These are phyloP conservation scores for Hypomesus transpacificus DNA, from an alignment of 2,113 vertebrate species.

Conservation along the genomic window DNA sequence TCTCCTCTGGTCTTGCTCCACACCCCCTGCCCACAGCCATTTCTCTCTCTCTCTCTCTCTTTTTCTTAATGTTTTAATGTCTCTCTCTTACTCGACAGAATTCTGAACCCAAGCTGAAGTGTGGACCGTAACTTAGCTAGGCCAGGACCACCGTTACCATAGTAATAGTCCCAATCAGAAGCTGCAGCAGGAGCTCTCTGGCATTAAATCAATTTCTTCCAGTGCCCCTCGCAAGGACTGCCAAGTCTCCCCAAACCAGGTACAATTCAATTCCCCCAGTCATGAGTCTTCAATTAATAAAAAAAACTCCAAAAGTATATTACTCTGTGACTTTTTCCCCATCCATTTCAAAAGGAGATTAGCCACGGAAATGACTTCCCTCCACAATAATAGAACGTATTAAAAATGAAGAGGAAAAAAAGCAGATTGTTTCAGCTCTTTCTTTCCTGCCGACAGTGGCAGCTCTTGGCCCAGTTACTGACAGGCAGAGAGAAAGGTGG, in stretches of 20 bases:
- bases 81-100: slow-evolving; percentile 17
- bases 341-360: slow-evolving; percentile 48
- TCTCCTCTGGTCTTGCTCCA: slow-evolving; percentile 6
- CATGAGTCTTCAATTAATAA: slow-evolving; percentile 64
- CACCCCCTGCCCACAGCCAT: background rate
- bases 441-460: background rate
- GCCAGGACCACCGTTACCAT: slow-evolving; percentile 16
- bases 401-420: background rate
- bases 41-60: slow-evolving; percentile 1
- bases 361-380: slow-evolving; percentile 45
- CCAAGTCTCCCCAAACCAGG: slow-evolving; percentile 44
- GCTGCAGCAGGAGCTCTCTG: slow-evolving; percentile 46
- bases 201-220: slow-evolving; percentile 68
- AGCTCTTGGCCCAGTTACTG: background rate
- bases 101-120: slow-evolving; percentile 22
- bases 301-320: slow-evolving; percentile 48
- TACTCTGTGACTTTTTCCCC: slow-evolving; percentile 43
- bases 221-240: slow-evolving; percentile 39
- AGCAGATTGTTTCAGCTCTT: background rate
- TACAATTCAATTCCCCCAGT: slow-evolving; percentile 58
- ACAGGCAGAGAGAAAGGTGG: too few species aligned
- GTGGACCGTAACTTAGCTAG: slow-evolving; percentile 2
- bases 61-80: background rate
- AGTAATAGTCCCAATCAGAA: slow-evolving; percentile 26
- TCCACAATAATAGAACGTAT: slow-evolving; percentile 41